Percentiles rank a stretch among this genome's conserved stretches.
Conservation (phyloP, 1,140 invertebrate species). For the Zaprionus lachaisei region DNA sequence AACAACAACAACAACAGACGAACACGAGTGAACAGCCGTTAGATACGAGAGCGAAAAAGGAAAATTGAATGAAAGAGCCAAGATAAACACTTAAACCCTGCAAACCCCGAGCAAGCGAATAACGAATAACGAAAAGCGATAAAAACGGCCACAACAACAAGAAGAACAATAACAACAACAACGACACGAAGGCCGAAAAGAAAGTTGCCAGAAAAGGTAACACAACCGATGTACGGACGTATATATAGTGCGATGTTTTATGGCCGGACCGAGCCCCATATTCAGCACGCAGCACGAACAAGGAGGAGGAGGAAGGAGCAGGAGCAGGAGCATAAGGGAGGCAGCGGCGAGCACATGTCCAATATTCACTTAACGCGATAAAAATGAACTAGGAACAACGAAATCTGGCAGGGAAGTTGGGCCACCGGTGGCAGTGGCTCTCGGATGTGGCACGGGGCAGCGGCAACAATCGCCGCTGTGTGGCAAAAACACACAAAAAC, state of each 20-base stretch:
- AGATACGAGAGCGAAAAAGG: slow-evolving; percentile 73
- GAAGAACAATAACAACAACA: slow-evolving; percentile 1
- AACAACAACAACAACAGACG: neutral
- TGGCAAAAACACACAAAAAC: slow-evolving; percentile 73
- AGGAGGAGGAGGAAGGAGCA: neutral
- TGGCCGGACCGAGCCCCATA: slow-evolving; percentile 8
- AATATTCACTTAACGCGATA: slow-evolving; percentile 82
- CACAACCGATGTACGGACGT: slow-evolving; percentile 1
- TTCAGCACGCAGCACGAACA: neutral
- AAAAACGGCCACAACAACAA: slow-evolving; percentile 61
- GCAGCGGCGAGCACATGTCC: slow-evolving; percentile 61
- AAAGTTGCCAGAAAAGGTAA: slow-evolving; percentile 69
- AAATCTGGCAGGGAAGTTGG: slow-evolving; percentile 65
- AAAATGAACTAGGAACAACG: slow-evolving; percentile 79
- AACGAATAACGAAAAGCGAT: slow-evolving; percentile 76
- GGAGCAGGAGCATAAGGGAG: neutral
- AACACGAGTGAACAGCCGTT: slow-evolving; percentile 62
- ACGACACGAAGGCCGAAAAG: slow-evolving; percentile 49
- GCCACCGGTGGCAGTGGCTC: neutral
- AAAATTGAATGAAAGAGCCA: slow-evolving; percentile 76
- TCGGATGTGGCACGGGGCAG: slow-evolving; percentile 22
- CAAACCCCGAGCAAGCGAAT: slow-evolving; percentile 1
- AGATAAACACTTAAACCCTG: slow-evolving; percentile 80
- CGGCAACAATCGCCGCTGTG: slow-evolving; percentile 39
- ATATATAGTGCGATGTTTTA: slow-evolving; percentile 28